Percentiles rank a stretch among this genome's conserved stretches.
phyloP scores from a whole-genome alignment of 2,888 invertebrate species.

The Bursaphelenchus okinawaensis region DNA sequence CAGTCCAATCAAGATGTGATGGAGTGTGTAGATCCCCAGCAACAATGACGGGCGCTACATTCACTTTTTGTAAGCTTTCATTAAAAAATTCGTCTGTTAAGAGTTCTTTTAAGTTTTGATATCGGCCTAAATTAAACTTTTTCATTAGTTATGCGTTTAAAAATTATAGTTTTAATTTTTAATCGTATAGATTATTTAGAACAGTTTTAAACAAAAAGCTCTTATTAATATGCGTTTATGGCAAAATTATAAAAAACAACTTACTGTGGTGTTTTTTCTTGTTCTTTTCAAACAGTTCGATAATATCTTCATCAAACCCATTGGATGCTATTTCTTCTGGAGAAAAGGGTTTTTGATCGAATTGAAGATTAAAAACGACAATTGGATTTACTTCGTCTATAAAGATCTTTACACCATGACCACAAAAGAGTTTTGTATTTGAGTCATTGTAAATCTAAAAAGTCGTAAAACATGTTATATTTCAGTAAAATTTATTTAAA shows the following conservation, averaged over 20 bases:
- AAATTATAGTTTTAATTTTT: no score
- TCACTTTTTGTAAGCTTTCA: conserved; percentile 19
- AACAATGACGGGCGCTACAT: conserved; percentile 35
- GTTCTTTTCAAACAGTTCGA: not conserved
- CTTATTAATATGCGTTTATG: no score
- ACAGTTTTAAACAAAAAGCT: no score
- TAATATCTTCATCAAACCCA: not conserved
- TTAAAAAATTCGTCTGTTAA: conserved; percentile 8
- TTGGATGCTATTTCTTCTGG: not conserved
- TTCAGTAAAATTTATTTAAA: no score
- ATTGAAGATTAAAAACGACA: not conserved
- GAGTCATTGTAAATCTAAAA: not conserved
- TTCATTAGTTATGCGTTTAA: no score
- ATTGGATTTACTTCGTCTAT: not conserved
- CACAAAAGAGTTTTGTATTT: not conserved
- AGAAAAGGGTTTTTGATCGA: not conserved
- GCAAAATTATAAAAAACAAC: no score
- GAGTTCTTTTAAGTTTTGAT: conserved; percentile 12
- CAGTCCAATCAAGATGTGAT: conserved; percentile 46
- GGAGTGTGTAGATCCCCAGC: conserved; percentile 48
- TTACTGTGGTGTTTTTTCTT: not conserved
- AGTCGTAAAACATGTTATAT: no score
- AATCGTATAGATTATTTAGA: no score
- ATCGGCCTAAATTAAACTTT: conserved; percentile 7
- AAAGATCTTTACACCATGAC: not conserved